phyloP scores from a whole-genome alignment of 2,888 invertebrate species.

The Drosophila anomelani region DNA sequence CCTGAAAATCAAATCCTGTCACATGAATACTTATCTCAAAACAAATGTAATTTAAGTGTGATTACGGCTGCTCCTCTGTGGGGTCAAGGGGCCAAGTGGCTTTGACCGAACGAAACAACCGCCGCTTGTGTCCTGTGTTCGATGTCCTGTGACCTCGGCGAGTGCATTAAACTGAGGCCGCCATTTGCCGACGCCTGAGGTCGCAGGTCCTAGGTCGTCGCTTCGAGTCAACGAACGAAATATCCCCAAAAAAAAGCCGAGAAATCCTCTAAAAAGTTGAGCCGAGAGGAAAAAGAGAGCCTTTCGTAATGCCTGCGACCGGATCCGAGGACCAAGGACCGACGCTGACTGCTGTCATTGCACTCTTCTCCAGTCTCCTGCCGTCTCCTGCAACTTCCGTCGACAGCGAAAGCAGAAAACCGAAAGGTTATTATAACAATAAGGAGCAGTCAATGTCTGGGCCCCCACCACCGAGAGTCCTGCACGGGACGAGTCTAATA shows the following conservation, averaged over 20 bases:
- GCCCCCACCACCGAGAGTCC: conserved; percentile 30
- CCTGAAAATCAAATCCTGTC: conserved; percentile 13
- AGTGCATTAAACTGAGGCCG: conserved; percentile 47
- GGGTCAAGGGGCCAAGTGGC: conserved; percentile 33
- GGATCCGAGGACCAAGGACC: conserved; percentile 40
- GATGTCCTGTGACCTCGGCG: conserved; percentile 44
- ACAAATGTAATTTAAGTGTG: conserved; percentile 10
- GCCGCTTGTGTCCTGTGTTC: conserved; percentile 10
- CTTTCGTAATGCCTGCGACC: conserved; percentile 41
- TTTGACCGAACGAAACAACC: conserved; percentile 23
- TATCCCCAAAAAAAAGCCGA: conserved; percentile 26
- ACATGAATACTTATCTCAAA: conserved; percentile 12
- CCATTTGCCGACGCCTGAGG: conserved; percentile 12
- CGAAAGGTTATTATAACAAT: conserved; percentile 75
- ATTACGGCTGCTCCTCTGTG: conserved; percentile 10
- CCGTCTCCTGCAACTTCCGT: conserved; percentile 59
- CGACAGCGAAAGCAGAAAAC: conserved; percentile 54
- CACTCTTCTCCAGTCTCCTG: conserved; percentile 37
- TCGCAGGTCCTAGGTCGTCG: conserved; percentile 4
- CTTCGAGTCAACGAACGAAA: conserved; percentile 30
- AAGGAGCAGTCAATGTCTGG: conserved; percentile 71
- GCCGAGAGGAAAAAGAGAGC: conserved; percentile 23
- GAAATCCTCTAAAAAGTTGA: conserved; percentile 17
- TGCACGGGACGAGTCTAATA: conserved; percentile 71
- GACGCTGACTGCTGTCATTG: conserved; percentile 47